Evolutionary conservation across 2,797 vertebrate species (phyloP).

Genomic region (Ctenopoma multispine): DNA sequence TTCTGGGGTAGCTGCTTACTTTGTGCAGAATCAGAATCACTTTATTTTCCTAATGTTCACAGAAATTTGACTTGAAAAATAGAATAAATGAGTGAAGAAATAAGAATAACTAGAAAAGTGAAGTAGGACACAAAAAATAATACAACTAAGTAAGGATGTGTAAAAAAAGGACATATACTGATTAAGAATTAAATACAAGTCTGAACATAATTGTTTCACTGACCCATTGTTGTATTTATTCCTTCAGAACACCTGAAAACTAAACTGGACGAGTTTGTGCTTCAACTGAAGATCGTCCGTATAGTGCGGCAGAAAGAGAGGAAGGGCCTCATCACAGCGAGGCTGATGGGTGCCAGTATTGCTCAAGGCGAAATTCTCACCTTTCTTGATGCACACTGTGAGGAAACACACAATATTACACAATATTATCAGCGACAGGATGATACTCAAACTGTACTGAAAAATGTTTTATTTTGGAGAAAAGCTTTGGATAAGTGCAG

Average conservation of each 20-base stretch:
- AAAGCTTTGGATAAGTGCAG: not conserved
- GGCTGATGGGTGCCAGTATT: slow-evolving; percentile 91
- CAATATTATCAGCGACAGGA: not conserved
- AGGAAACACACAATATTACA: slow-evolving; percentile 66
- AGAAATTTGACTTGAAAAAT: no score
- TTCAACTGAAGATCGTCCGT: slow-evolving; percentile 88
- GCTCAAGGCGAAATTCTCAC: slow-evolving; percentile 93
- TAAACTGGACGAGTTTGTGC: slow-evolving; percentile 87
- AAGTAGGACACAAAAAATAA: no score
- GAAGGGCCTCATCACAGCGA: slow-evolving; percentile 94
- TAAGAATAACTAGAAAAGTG: no score
- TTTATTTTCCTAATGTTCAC: no score
- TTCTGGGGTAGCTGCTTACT: no score
- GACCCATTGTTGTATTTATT: slow-evolving; percentile 8
- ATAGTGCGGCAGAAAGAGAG: slow-evolving; percentile 92
- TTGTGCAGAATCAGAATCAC: no score
- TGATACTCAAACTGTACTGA: not conserved
- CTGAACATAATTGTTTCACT: not conserved
- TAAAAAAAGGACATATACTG: no score
- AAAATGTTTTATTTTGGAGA: not conserved
- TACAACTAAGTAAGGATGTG: no score
- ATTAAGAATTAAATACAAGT: not conserved
- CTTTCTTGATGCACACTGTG: slow-evolving; percentile 97
- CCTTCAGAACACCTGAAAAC: slow-evolving; percentile 88
- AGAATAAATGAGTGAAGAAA: no score